Evolutionary conservation across 30 jellyfish, hydroid and myxozoan genomes (phyloP).

Genomic region (Aurelia sp.): DNA sequence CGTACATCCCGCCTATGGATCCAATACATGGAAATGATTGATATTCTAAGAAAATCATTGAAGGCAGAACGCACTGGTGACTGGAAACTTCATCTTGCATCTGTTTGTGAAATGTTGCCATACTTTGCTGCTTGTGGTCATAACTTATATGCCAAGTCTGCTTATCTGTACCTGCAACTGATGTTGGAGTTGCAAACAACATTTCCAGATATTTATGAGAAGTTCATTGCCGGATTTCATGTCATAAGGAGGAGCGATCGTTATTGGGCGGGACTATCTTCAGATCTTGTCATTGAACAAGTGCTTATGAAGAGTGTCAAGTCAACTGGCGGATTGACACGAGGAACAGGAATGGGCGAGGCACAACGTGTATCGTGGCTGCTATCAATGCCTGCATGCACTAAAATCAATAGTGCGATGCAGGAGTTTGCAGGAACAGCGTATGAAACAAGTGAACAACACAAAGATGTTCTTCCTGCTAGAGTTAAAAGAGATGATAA

Average conservation of each 20-base stretch:
- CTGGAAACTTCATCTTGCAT: constrained; percentile 21
- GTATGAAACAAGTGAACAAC: constrained; percentile 56
- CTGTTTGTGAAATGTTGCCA: constrained; percentile 24
- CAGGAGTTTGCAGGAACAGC: constrained; percentile 28
- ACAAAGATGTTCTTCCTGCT: constrained; percentile 41
- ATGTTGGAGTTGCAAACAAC: constrained; percentile 4
- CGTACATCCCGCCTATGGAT: constrained; percentile 37
- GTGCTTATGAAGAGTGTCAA: constrained; percentile 42
- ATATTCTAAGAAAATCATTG: constrained; percentile 10
- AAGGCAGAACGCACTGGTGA: constrained; percentile 36
- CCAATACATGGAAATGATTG: constrained; percentile 45
- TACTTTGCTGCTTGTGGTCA: constrained; percentile 54
- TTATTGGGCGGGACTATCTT: neutral
- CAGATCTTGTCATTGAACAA: constrained; percentile 59
- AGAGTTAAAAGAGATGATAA: constrained; percentile 30
- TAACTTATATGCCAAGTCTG: constrained; percentile 32
- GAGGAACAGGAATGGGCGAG: constrained; percentile 52
- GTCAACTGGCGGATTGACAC: constrained; percentile 54
- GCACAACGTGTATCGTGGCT: constrained; percentile 38
- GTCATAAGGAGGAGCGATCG: constrained; percentile 41
- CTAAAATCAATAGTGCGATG: constrained; percentile 43
- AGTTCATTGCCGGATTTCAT: constrained; percentile 27
- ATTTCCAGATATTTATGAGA: constrained; percentile 1
- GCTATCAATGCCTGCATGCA: constrained; percentile 39
- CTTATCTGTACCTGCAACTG: constrained; percentile 5